Base-by-base conservation (phyloP, 2,113 vertebrate species). In the Noturus placidus region DNA sequence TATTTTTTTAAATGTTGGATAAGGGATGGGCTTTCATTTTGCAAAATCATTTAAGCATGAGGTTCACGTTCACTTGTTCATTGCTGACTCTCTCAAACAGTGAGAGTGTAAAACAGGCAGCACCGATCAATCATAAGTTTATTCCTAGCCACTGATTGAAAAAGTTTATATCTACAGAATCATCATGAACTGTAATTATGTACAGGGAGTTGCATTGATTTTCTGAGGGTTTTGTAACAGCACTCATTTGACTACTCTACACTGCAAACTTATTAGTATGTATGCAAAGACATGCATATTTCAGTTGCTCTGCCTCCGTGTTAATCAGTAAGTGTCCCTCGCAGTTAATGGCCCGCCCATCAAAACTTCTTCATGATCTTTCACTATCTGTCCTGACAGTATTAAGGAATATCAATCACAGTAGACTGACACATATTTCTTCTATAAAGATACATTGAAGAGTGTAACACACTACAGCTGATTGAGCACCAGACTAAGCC, bases 401-500 rank as follows among this genome's bases (percentile, higher is more conserved):
- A 91, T 92, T 87, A 85, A 78, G 80, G 54, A 87, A 91, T 93
- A 95, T 95, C 95, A 94, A 94, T 95, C 94, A 95, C 90, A 8
- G 57, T 0, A 70, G 90, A 92, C 90, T 90, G 91, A 88, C 90
- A 91, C 93, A 92, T 93, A 92, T 91, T 93, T 92, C 86, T 25
- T 84, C 35, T 22, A 76, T 74, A 90, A 93, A 93, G 93, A 94
- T 94, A 94, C 90, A 92, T 89, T 90, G 88, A 91, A 92, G 93
- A 94, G 90, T 91, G 91, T 91, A 85, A 90, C 88, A 87, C 88
- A 91, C 91, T 77, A 90, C 90, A 91, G 87, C 86, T 90, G 25
- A 63, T 63, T 67, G 91, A 94, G 92, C 93, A 92, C 91, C 13
- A 57, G 91, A 93, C 92, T 92, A 90, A 91, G 92, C 92, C 92